phyloP scores from a whole-genome alignment of 1,140 invertebrate species.

The Tetraneura akinire region DNA sequence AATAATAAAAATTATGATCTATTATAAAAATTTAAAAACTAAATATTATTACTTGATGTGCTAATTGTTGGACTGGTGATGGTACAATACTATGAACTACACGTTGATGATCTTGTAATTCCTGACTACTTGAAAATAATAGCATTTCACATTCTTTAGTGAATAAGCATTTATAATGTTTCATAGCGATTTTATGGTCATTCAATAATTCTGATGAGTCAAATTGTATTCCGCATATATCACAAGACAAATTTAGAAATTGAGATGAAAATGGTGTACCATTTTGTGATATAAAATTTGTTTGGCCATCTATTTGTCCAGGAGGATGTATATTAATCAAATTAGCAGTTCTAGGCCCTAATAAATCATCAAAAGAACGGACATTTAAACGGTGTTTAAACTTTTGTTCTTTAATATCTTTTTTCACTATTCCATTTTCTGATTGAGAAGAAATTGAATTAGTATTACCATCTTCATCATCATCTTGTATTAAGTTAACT shows the following conservation, averaged over 20 bases:
- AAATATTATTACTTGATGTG: conserved; percentile 58
- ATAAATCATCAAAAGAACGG: conserved; percentile 22
- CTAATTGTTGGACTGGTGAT: conserved; percentile 62
- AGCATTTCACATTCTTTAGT: conserved; percentile 58
- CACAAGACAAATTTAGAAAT: conserved; percentile 57
- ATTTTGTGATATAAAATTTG: conserved; percentile 42
- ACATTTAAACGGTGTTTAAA: conserved; percentile 19
- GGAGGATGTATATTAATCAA: not conserved
- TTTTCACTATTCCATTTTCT: conserved; percentile 3
- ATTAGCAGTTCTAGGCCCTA: not conserved
- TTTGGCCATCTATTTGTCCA: not conserved
- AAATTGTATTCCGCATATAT: conserved; percentile 61
- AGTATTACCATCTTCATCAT: not conserved
- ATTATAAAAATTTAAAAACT: not conserved
- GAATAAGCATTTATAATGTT: conserved; percentile 61
- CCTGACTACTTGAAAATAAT: conserved; percentile 58
- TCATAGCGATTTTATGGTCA: conserved; percentile 59
- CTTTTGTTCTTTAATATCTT: conserved; percentile 14
- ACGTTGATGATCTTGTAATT: conserved; percentile 59
- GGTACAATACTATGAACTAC: conserved; percentile 59
- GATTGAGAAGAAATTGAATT: not conserved
- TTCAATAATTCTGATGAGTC: conserved; percentile 60
- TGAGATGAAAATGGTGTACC: conserved; percentile 14
- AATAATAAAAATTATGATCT: not conserved
- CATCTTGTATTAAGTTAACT: not conserved